phyloP scores from a whole-genome alignment of 2,888 invertebrate species.

The Perithous albicinctus region DNA sequence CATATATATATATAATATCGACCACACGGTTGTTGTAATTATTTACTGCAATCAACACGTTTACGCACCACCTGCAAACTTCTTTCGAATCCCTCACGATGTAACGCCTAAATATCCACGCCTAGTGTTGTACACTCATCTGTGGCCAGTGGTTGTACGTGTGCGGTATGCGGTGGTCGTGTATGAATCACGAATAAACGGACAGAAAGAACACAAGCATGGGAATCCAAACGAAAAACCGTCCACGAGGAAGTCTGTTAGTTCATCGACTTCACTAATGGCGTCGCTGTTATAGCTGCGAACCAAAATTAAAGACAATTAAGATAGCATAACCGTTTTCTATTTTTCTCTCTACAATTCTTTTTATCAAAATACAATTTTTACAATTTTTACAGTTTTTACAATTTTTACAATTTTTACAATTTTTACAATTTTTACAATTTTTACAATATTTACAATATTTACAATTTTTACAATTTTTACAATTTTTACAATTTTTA shows the following conservation, averaged over 20 bases:
- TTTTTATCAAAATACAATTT: no score
- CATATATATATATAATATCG: neutral
- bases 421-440: no score
- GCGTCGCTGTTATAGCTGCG: neutral
- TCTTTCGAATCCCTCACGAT: slow-evolving; percentile 28
- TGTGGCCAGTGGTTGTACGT: no score
- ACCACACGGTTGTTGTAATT: neutral
- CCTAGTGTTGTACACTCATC: no score
- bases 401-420: no score
- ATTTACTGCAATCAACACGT: neutral
- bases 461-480: no score
- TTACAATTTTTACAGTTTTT: no score
- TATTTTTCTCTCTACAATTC: neutral
- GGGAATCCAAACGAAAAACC: neutral
- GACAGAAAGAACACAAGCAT: neutral
- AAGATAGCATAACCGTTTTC: neutral
- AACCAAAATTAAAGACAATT: neutral
- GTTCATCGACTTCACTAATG: neutral
- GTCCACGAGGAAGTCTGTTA: neutral
- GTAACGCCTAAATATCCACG: slow-evolving; percentile 68
- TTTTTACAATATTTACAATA: no score
- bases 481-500: no score
- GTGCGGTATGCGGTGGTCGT: slow-evolving; percentile 24
- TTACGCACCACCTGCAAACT: slow-evolving; percentile 1
- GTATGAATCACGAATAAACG: neutral